Evolutionary conservation across 2,888 invertebrate species (phyloP).

Genomic region (Drosophila pegasa): DNA sequence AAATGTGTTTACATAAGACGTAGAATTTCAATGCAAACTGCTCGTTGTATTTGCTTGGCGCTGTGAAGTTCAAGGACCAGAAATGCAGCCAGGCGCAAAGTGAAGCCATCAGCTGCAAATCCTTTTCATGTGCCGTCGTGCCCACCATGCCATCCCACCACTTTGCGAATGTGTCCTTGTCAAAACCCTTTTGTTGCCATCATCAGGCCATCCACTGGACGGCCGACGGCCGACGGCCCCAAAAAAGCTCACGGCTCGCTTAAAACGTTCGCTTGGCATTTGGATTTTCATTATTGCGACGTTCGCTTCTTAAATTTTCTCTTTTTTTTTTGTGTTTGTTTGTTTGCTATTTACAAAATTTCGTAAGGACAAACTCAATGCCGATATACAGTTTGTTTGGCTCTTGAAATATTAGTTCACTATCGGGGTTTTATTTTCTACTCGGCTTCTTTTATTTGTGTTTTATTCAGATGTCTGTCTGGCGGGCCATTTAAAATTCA

Average conservation of each 20-base stretch:
- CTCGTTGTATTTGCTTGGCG: constrained; percentile 23
- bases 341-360: constrained; percentile 15
- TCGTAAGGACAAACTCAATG: constrained; percentile 63
- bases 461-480: constrained; percentile 33
- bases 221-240: too few relatives aligned
- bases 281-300: constrained; percentile 36
- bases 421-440: constrained; percentile 19
- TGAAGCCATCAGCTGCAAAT: constrained; percentile 35
- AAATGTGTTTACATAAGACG: not conserved
- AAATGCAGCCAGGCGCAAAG: constrained; percentile 26
- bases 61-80: constrained; percentile 61
- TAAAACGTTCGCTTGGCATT: constrained; percentile 39
- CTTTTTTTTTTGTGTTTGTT: not conserved
- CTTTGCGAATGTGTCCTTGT: constrained; percentile 42
- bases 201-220: not conserved
- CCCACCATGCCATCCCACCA: not conserved
- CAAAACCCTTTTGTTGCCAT: constrained; percentile 7
- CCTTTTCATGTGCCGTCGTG: constrained; percentile 27
- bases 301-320: constrained; percentile 21
- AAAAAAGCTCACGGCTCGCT: constrained; percentile 9
- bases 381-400: constrained; percentile 42
- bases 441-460: not conserved
- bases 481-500: constrained; percentile 36
- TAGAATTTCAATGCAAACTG: constrained; percentile 17
- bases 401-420: constrained; percentile 32